These are phyloP conservation scores for Corythornis leucogaster DNA, from an alignment of 2,797 vertebrate species.

Conservation along the genomic window DNA sequence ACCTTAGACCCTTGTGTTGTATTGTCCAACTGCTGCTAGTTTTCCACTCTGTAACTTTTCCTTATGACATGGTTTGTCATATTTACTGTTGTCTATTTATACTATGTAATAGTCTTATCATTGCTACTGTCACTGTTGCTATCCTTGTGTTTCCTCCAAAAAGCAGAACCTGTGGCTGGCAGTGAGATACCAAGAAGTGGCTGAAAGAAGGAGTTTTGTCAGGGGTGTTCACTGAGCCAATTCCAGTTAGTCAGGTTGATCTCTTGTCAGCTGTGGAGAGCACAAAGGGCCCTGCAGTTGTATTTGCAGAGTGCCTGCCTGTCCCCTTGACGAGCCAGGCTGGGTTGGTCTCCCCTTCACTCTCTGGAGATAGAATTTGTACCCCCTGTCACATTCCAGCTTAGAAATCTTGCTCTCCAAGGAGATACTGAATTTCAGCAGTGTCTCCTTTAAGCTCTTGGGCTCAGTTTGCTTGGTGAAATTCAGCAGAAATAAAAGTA, in stretches of 20 bases:
- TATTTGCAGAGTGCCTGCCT: not conserved
- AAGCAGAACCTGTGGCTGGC: not conserved
- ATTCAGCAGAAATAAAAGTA: not conserved
- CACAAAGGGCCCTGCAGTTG: not conserved
- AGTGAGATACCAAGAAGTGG: not conserved
- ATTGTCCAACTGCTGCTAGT: not conserved
- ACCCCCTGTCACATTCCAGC: accelerated
- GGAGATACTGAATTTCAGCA: not conserved
- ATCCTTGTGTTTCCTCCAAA: not conserved
- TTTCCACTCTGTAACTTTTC: not conserved
- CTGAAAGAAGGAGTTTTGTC: not conserved
- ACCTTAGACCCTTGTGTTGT: not conserved
- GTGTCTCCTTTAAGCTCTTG: not conserved
- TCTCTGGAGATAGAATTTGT: not conserved
- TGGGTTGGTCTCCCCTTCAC: not conserved
- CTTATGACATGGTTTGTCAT: not conserved
- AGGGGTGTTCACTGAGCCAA: not conserved
- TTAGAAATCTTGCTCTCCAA: not conserved
- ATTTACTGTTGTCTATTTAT: not conserved
- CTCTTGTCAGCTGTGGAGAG: not conserved
- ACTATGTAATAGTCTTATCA: not conserved
- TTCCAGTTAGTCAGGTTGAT: not conserved
- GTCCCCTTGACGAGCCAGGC: not conserved
- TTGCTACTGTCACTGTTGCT: not conserved
- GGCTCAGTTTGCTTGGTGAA: not conserved